Evolutionary conservation across 2,797 vertebrate species (phyloP).

Genomic region (Lagodon rhomboides): DNA sequence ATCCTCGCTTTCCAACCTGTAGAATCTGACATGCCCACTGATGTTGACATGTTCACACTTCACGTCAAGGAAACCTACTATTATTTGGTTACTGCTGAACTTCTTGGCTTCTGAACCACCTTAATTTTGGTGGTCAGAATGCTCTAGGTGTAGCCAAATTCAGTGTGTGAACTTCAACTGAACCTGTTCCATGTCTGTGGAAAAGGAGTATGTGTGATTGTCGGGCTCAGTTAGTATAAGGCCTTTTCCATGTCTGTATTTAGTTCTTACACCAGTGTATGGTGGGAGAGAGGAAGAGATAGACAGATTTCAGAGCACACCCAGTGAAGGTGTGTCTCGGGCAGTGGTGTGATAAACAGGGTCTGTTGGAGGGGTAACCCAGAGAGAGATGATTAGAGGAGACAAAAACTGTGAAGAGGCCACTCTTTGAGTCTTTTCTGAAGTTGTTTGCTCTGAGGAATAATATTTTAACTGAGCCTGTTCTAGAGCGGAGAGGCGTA

Average conservation of each 20-base stretch:
- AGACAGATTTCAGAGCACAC: conserved; percentile 74
- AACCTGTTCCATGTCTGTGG: too few species aligned
- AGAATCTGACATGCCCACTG: too few species aligned
- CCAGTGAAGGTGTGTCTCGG: conserved; percentile 68
- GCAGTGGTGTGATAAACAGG: conserved; percentile 31
- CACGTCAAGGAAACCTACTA: too few species aligned
- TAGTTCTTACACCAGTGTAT: conserved; percentile 59
- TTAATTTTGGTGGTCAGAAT: too few species aligned
- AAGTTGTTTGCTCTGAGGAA: conserved; percentile 42
- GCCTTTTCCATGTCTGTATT: conserved; percentile 71
- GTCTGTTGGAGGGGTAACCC: conserved; percentile 33
- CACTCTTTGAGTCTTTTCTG: conserved; percentile 31
- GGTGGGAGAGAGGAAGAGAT: conserved; percentile 72
- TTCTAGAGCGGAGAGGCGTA: conserved; percentile 62
- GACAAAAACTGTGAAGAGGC: conserved; percentile 36
- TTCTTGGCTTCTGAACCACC: too few species aligned
- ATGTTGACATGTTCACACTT: too few species aligned
- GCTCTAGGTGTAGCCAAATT: too few species aligned
- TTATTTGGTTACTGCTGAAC: too few species aligned
- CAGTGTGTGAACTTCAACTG: too few species aligned
- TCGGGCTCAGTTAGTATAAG: conserved; percentile 41
- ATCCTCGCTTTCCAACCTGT: too few species aligned
- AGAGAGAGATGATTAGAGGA: conserved; percentile 35
- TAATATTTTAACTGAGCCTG: conserved; percentile 35
- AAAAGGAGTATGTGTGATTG: background rate